These are phyloP conservation scores for Oryzias sinensis DNA, from an alignment of 2,797 vertebrate genomes.

Conservation along the genomic window DNA sequence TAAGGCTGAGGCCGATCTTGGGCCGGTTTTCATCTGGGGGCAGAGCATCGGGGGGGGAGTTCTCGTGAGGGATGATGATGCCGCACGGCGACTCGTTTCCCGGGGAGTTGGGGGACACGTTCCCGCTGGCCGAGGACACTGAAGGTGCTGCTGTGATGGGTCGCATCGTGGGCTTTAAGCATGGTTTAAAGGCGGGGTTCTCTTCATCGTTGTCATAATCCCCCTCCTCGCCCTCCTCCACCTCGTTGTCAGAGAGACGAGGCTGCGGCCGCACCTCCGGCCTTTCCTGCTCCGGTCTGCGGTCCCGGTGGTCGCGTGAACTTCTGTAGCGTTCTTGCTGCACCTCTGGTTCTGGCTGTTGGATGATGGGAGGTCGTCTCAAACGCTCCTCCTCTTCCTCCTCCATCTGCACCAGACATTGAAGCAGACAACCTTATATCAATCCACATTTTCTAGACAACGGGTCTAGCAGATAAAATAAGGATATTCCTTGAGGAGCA, in stretches of 20 bases:
- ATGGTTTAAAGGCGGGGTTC: slow-evolving; percentile 86
- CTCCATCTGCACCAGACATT: slow-evolving; percentile 86
- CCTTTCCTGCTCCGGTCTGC: slow-evolving; percentile 77
- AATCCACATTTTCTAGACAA: slow-evolving; percentile 24
- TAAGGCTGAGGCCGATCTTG: slow-evolving; percentile 96
- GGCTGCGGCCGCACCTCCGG: slow-evolving; percentile 72
- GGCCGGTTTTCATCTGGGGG: slow-evolving; percentile 92
- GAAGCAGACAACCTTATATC: slow-evolving; percentile 25
- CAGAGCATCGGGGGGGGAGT: slow-evolving; percentile 91
- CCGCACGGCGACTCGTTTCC: slow-evolving; percentile 96
- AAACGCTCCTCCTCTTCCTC: slow-evolving; percentile 93
- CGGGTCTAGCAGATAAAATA: slow-evolving; percentile 33
- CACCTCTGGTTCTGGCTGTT: slow-evolving; percentile 83
- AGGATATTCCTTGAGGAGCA: slow-evolving; percentile 25
- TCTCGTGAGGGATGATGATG: slow-evolving; percentile 98
- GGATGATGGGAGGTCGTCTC: slow-evolving; percentile 88
- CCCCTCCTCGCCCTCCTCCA: slow-evolving; percentile 69
- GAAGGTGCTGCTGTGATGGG: slow-evolving; percentile 95
- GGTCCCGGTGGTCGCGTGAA: slow-evolving; percentile 80
- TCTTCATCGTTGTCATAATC: slow-evolving; percentile 85
- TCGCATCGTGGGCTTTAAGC: slow-evolving; percentile 93
- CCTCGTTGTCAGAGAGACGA: slow-evolving; percentile 80
- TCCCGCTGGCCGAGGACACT: slow-evolving; percentile 92
- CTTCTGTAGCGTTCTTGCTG: slow-evolving; percentile 87
- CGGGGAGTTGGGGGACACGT: slow-evolving; percentile 91